Evolutionary conservation across 1,140 invertebrate genomes (phyloP), one percentile per base, ranked within the genome.

Genomic region (Heliothis subflexa): DNA sequence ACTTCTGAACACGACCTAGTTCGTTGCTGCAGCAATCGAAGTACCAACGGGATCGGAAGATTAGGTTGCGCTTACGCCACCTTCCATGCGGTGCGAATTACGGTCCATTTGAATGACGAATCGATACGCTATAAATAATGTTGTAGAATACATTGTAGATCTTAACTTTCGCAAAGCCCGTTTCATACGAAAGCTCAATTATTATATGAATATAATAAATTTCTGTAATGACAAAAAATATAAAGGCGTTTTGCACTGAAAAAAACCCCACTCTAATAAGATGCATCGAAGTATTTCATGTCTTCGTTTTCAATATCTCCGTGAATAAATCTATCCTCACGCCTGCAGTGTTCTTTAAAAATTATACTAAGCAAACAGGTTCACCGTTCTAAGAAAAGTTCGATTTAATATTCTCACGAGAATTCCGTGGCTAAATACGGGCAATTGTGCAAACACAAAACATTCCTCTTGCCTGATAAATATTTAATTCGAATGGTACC

Each of bases 401-500:
- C 13, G 33, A 9, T 64, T 49, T 75, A 62, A 75, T 75, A 54
- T 45, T 75, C 73, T 73, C 18, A 75, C 55, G 57, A 62, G 73
- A 75, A 75, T 75, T 33, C 73, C 59, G 45, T 18, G 2, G 3
- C 73, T 75, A 45, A 75, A 45, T 75, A 57, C 59, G 59, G 73
- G 57, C 57, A 75, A 75, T 75, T 75, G 57, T 75, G 73, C 73
- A 75, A 75, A 75, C 28, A 73, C 40, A 52, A 50, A 33, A 75
- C 73, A 75, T 75, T 75, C 47, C 57, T 50, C 21, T 61, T 33
- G 57, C 73, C 73, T 64, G 57, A 62, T 75, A 75, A 75, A 75
- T 75, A 62, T 75, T 75, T 62, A 75, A 62, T 59, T 75, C 73
- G 21, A 75, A 14, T 45, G 54, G 59, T 75, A 62, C 73, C 73